Conservation (phyloP, 2,888 invertebrate species). For the Polylopha cassiicola region DNA sequence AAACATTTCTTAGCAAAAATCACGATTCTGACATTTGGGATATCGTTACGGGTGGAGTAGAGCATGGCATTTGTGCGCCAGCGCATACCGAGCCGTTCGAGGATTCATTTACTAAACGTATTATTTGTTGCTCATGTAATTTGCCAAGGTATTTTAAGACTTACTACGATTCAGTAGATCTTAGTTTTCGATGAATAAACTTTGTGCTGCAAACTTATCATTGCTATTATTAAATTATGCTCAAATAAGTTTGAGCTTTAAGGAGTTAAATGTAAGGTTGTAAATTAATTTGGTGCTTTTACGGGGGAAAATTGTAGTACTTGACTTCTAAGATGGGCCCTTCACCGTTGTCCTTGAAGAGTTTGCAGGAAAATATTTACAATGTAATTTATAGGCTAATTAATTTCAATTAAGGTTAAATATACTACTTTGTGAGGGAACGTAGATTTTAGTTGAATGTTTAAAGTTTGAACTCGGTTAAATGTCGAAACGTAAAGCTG, state of each 20-base stretch:
- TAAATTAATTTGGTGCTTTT: background rate
- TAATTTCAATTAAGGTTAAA: slow-evolving; percentile 5
- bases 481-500: slow-evolving; percentile 13
- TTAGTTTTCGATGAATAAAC: too few species aligned
- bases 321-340: slow-evolving; percentile 27
- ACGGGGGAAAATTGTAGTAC: background rate
- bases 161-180: slow-evolving; percentile 1
- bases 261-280: slow-evolving; percentile 2
- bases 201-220: too few species aligned
- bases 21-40: slow-evolving; percentile 74
- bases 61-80: slow-evolving; percentile 63
- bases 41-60: slow-evolving; percentile 58
- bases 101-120: slow-evolving; percentile 11
- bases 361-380: slow-evolving; percentile 21
- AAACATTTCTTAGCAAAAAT: slow-evolving; percentile 69
- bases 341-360: slow-evolving; percentile 30
- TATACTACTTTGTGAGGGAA: background rate
- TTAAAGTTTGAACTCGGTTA: slow-evolving; percentile 1
- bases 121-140: background rate
- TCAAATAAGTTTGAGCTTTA: slow-evolving; percentile 8
- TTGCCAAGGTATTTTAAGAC: slow-evolving; percentile 7
- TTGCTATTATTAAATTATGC: too few species aligned
- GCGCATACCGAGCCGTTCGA: slow-evolving; percentile 43
- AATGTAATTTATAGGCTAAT: slow-evolving; percentile 13
- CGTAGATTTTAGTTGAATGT: slow-evolving; percentile 2